phyloP scores from a whole-genome alignment of 1,140 invertebrate species.

The Platorchestia sp. region DNA sequence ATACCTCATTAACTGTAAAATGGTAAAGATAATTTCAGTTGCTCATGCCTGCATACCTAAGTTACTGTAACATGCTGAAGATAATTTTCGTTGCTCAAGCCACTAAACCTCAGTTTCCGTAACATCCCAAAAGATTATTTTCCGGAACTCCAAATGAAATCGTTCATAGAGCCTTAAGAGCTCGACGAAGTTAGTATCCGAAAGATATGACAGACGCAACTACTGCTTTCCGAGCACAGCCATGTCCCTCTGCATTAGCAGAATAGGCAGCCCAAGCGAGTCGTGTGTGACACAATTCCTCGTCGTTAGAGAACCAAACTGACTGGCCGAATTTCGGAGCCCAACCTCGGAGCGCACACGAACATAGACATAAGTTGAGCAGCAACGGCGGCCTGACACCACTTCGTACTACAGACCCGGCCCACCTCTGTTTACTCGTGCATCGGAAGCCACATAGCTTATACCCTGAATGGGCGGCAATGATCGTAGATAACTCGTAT shows the following conservation, averaged over 20 bases:
- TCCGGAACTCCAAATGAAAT: background rate
- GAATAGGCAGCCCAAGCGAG: background rate
- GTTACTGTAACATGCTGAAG: background rate
- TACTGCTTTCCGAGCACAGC: background rate
- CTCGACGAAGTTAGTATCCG: background rate
- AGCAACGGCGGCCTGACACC: slow-evolving; percentile 9
- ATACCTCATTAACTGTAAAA: too few species aligned
- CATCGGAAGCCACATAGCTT: slow-evolving; percentile 54
- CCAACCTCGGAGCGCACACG: slow-evolving; percentile 21
- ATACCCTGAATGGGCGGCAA: slow-evolving; percentile 33
- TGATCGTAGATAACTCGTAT: slow-evolving; percentile 48
- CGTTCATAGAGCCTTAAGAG: background rate
- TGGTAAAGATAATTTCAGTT: background rate
- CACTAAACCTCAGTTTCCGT: background rate
- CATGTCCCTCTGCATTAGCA: background rate
- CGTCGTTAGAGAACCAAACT: slow-evolving; percentile 46
- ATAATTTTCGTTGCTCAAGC: background rate
- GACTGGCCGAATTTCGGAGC: slow-evolving; percentile 14
- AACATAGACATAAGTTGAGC: slow-evolving; percentile 40
- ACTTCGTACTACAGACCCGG: background rate
- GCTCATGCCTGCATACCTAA: background rate
- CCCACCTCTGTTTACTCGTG: slow-evolving; percentile 35
- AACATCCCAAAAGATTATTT: background rate
- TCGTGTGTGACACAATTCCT: slow-evolving; percentile 43
- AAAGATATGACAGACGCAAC: background rate